Percentiles rank a stretch among this genome's conserved stretches.
Evolutionary conservation across 2,888 invertebrate genomes (phyloP).

Genomic region (Ctena decussata): DNA sequence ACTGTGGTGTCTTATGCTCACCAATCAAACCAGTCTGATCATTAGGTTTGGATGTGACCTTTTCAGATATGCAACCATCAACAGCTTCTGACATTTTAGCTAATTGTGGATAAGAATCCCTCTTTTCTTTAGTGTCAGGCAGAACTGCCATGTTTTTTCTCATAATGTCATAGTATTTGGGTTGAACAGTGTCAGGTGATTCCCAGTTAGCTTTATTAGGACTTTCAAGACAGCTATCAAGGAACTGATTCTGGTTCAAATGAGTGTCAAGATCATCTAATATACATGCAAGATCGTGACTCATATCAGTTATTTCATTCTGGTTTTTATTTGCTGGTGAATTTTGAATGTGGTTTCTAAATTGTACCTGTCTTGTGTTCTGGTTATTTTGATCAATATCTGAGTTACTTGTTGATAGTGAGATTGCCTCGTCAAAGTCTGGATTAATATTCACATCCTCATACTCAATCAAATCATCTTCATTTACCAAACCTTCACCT

Average conservation of each 20-base stretch:
- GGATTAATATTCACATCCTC: conserved; percentile 41
- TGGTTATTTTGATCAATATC: conserved; percentile 21
- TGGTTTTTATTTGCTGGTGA: background rate
- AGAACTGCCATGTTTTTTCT: background rate
- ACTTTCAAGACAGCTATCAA: background rate
- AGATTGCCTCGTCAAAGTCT: conserved; percentile 1
- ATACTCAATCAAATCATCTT: conserved; percentile 52
- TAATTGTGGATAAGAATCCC: too few species aligned
- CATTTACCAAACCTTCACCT: conserved; percentile 1
- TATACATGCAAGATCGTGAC: background rate
- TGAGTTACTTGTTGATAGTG: background rate
- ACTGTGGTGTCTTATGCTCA: conserved; percentile 24
- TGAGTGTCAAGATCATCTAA: background rate
- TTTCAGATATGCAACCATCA: background rate
- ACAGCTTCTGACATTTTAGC: background rate
- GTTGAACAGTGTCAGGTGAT: background rate
- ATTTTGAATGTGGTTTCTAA: background rate
- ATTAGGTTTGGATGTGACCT: background rate
- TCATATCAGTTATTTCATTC: background rate
- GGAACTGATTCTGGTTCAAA: background rate
- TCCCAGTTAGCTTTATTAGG: background rate
- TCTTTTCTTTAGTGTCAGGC: background rate
- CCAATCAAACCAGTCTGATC: background rate
- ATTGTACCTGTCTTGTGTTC: background rate
- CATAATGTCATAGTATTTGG: background rate